phyloP scores from a whole-genome alignment of 23 tunicate species.

The Phallusia fumigata region DNA sequence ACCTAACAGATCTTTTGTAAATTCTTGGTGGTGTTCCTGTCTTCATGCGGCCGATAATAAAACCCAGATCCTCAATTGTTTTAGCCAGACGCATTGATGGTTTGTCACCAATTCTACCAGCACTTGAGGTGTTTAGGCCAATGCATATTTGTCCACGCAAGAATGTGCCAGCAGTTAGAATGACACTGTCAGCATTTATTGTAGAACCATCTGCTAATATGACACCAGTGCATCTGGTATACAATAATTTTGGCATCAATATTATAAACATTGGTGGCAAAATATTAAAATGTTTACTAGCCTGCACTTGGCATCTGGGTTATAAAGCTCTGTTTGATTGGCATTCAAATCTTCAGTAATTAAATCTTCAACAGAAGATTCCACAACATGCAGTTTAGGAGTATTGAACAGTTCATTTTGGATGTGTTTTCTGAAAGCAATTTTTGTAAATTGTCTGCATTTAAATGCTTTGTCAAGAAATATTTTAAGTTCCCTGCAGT shows the following conservation, averaged over 20 bases:
- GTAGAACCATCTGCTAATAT: conserved; percentile 46
- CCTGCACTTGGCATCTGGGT: conserved; percentile 57
- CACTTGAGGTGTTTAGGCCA: conserved; percentile 45
- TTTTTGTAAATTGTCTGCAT: not conserved
- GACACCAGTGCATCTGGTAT: conserved; percentile 74
- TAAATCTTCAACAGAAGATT: conserved; percentile 80
- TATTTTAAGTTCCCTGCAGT: not conserved
- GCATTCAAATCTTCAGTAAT: conserved; percentile 30
- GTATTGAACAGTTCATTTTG: conserved; percentile 73
- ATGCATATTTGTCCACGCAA: conserved; percentile 72
- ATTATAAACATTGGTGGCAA: too few species aligned
- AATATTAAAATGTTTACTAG: too few species aligned
- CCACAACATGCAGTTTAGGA: conserved; percentile 50
- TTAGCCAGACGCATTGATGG: conserved; percentile 75
- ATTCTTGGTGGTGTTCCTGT: conserved; percentile 97
- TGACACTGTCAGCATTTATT: conserved; percentile 46
- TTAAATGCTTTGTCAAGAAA: too few species aligned
- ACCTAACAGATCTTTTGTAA: conserved; percentile 45
- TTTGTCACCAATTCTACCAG: conserved; percentile 80
- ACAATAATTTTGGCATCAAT: too few species aligned
- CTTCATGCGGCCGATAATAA: conserved; percentile 79
- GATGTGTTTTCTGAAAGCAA: conserved; percentile 46
- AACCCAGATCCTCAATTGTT: conserved; percentile 82
- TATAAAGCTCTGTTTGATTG: not conserved
- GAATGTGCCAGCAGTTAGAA: conserved; percentile 88